Evolutionary conservation across 2,888 invertebrate genomes (phyloP), one percentile per base, ranked within the genome.

Genomic region (Perdita meconis): DNA sequence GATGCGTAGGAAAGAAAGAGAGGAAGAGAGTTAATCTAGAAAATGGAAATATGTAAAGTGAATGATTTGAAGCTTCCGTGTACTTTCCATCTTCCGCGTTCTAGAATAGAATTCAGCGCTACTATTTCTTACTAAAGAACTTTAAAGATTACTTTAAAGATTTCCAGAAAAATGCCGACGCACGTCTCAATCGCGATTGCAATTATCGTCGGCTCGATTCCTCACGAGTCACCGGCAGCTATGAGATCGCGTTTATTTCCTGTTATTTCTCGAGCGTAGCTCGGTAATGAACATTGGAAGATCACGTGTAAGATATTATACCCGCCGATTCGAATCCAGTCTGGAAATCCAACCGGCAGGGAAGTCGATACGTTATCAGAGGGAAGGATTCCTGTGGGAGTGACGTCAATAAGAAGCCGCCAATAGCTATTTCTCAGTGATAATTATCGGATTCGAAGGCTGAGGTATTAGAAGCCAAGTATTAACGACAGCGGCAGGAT

Each of bases 251-350:
- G 51, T 71, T 72, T 61, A 72, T 57, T 42, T 51, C 38, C 6
- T 55, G 8, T 16, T 30, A 40, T 42, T 75, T 44, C 30, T 38
- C 38, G n/a, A 10, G 1, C 13, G 57, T 6, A 10, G 24, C 5
- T 13, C 26, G 19, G 22, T 66, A 71, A 66, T 55, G 60, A 69
- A 51, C 13, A 19, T 6, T 34, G 60, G 60, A 22, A 51, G 59
- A 74, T 75, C 64, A 55, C 47, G 64, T 55, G 55, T 67, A 50
- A 66, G 72, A 72, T 72, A 76, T 72, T 72, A 56, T 65, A 60
- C 64, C 64, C 34, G 55, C 6, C 26, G 38, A 22, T 16, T 60
- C 40, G 40, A 5, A 60, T 38, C 40, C 50, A 40, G 42, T 10
- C 40, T 40, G 8, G 57, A 77, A 63, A 64, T 51, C 34, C 53